Evolutionary conservation across 2,797 vertebrate species (phyloP).

Genomic region (Hippocampus kuda): DNA sequence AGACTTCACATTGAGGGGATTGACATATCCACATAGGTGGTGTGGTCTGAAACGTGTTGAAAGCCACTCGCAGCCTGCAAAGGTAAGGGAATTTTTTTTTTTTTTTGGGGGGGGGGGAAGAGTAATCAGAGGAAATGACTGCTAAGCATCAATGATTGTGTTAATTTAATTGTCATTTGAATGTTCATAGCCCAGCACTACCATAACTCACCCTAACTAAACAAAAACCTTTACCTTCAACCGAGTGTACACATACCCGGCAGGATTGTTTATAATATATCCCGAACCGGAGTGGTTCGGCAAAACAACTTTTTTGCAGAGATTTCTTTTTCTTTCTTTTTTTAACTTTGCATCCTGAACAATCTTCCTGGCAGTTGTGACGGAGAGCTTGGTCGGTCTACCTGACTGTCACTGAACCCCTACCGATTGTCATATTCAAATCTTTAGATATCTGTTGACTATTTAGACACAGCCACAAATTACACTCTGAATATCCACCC

Average conservation of each 20-base stretch:
- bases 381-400: no score
- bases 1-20: conserved; percentile 40
- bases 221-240: no score
- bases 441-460: neutral
- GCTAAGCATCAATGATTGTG: neutral
- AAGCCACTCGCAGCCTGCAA: conserved; percentile 23
- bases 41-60: conserved; percentile 24
- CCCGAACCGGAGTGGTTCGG: no score
- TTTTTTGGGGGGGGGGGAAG: neutral
- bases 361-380: no score
- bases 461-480: neutral
- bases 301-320: no score
- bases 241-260: neutral
- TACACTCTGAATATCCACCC: neutral
- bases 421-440: neutral
- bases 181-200: neutral
- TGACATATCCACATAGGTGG: conserved; percentile 33
- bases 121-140: no score
- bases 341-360: no score
- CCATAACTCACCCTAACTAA: no score
- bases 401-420: no score
- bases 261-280: no score
- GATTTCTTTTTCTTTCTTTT: no score
- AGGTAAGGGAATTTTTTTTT: conserved; percentile 40
- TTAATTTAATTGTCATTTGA: neutral